These are phyloP conservation scores for Heliornis fulica DNA, from an alignment of 2,113 vertebrate species.

Conservation along the genomic window DNA sequence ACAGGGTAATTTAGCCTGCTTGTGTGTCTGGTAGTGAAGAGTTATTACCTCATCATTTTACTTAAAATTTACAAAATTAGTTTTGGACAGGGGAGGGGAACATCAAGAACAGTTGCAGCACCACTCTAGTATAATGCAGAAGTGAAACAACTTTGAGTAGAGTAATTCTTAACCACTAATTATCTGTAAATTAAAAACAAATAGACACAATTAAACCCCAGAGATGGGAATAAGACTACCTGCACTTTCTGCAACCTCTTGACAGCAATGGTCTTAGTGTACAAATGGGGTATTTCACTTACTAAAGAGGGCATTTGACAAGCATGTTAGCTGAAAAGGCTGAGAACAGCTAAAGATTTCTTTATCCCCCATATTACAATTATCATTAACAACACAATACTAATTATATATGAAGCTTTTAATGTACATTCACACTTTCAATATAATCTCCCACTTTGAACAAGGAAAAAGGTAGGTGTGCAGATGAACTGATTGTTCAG, in stretches of 20 bases:
- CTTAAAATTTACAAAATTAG: conserved; percentile 3
- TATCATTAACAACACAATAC: background rate
- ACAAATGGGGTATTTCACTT: background rate
- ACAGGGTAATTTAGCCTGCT: background rate
- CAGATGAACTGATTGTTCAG: background rate
- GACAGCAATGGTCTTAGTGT: background rate
- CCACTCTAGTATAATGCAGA: background rate
- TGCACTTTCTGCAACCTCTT: background rate
- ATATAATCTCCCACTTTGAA: background rate
- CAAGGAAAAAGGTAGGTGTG: background rate
- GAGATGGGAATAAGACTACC: background rate
- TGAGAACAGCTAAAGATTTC: background rate
- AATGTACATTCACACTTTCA: background rate
- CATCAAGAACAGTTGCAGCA: background rate
- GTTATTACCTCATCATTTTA: background rate
- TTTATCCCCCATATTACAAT: background rate
- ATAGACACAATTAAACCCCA: background rate
- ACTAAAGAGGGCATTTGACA: background rate
- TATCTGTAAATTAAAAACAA: background rate
- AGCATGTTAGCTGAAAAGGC: background rate
- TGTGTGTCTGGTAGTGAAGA: background rate
- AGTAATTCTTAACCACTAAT: background rate
- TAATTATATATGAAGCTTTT: background rate
- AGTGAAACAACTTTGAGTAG: background rate
- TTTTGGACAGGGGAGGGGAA: background rate